A percentile compares a stretch with the other conserved stretches of the same genome.
Conservation (phyloP, 2,797 vertebrate genomes). For the Paguma larvata region DNA sequence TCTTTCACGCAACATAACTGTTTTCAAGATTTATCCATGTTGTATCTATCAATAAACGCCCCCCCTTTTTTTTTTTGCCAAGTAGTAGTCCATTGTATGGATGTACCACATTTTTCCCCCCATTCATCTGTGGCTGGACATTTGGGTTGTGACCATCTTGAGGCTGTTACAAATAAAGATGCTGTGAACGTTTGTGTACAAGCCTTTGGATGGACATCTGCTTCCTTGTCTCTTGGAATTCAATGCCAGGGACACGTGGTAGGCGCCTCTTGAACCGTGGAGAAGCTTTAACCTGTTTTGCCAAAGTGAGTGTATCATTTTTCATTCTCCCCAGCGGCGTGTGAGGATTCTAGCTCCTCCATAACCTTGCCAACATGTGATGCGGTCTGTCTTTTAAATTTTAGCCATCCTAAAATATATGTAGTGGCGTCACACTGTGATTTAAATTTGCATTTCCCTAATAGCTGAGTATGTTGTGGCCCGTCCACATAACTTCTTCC, state of each 20-base stretch:
- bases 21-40: not conserved
- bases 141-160: not conserved
- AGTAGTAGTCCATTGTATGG: not conserved
- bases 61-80: not conserved
- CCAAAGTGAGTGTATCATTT: not conserved
- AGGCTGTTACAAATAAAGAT: not conserved
- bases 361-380: accelerated
- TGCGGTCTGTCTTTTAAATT: not conserved
- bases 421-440: not conserved
- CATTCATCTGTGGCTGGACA: not conserved
- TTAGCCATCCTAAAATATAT: not conserved
- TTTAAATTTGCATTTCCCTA: not conserved
- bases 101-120: not conserved
- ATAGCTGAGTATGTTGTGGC: not conserved
- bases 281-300: not conserved
- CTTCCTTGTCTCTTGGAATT: not conserved
- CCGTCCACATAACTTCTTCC: not conserved
- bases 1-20: not conserved
- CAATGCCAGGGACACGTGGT: not conserved
- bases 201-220: not conserved
- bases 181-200: not conserved
- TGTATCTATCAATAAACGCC: not conserved
- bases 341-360: not conserved
- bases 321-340: not conserved
- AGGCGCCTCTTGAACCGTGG: not conserved